These are phyloP conservation scores for Siniperca undulata DNA, from an alignment of 2,797 vertebrate genomes.

Conservation along the genomic window DNA sequence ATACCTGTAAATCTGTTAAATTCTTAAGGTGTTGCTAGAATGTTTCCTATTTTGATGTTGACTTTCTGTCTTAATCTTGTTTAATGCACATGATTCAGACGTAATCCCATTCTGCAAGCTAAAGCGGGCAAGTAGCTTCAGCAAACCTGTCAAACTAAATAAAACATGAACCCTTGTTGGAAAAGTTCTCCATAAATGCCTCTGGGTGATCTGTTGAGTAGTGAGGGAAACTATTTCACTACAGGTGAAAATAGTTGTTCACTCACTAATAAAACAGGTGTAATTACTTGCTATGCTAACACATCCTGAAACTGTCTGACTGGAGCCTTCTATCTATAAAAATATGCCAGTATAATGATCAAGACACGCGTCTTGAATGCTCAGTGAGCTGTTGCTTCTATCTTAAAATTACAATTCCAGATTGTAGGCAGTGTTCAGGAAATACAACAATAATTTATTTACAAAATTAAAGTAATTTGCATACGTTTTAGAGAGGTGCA, in stretches of 20 bases:
- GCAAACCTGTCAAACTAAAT: background rate
- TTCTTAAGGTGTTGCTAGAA: background rate
- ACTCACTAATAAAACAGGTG: background rate
- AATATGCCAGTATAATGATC: background rate
- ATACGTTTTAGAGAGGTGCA: background rate
- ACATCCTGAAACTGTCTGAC: background rate
- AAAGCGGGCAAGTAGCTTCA: background rate
- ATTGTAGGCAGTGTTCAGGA: background rate
- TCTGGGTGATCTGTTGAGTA: background rate
- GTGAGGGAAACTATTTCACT: conserved; percentile 5
- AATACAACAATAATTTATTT: background rate
- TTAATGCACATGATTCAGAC: background rate
- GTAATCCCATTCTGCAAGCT: background rate
- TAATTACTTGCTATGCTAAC: background rate
- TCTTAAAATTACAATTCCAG: background rate
- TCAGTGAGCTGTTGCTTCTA: background rate
- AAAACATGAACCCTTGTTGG: background rate
- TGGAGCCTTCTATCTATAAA: too few relatives aligned
- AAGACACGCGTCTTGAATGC: background rate
- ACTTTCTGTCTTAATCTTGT: background rate
- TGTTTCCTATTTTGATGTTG: background rate
- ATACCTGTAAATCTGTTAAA: background rate
- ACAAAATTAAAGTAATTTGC: background rate
- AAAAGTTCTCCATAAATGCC: background rate
- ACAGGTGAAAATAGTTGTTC: background rate